Evolutionary conservation across 37 sponge, comb jelly and placozoan species (phyloP), one percentile per base, ranked within the genome.

Genomic region (Corticium candelabrum): DNA sequence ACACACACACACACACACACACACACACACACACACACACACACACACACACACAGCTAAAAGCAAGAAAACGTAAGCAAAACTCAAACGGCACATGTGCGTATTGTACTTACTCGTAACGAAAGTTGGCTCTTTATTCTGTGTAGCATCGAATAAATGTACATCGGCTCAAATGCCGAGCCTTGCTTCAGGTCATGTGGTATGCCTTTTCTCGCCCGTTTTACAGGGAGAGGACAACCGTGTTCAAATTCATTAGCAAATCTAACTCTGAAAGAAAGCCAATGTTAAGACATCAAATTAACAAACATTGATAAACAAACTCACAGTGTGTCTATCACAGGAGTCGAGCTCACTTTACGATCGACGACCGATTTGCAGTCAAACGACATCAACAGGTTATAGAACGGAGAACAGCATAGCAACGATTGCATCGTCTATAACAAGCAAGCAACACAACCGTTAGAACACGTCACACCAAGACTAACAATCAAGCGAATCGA

Each of bases 391-490:
- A 88, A 41, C 34, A 92, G 79, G 62, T 84, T 77, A 40, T 50
- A 67, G n/a, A 92, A 34, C 34, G 79, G 71, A 7, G 95, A 89
- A 37, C 84, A 86, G 40, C 82, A 74, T 7, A 91, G 79, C 36
- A 94, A 75, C 5, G 89, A 82, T 75, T 94, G 95, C 70, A 94
- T 50, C 0, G 84, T 89, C 88, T 87, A 69, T 76, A 31, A 34
- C 4, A 32, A 37, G 34, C 35, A 56, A 39, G 37, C 81, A 69
- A 56, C 41, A 35, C 27, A 40, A 40, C 39, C 11, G 3, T 38
- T 4, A 84, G 40, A 34, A 35, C 37, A 34, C 50, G 21, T 36
- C 40, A 57, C 3, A 79, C 1, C 34, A 35, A 15, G 33, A 77
- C 86, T n/a, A n/a, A n/a, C n/a, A n/a, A n/a, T n/a, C n/a, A n/a